These are phyloP conservation scores for Paraplagusia blochii DNA, from an alignment of 2,113 vertebrate genomes.

Conservation along the genomic window DNA sequence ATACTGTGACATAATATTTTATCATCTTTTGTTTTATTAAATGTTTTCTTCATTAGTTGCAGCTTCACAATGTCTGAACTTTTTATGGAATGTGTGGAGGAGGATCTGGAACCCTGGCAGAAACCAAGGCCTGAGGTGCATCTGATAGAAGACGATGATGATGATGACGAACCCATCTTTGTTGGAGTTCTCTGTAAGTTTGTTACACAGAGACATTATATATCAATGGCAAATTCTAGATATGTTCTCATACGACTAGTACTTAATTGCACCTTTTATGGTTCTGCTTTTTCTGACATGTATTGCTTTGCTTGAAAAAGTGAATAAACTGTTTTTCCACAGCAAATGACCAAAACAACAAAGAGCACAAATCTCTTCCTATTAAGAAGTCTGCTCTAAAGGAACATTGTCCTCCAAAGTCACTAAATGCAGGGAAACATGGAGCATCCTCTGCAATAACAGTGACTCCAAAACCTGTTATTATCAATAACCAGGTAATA, in stretches of 20 bases:
- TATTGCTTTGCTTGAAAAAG: background rate
- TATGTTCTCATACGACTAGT: background rate
- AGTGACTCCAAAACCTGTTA: slow-evolving; percentile 72
- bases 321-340: slow-evolving; percentile 13
- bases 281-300: background rate
- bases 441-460: slow-evolving; percentile 62
- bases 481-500: slow-evolving; percentile 82
- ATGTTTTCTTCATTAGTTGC: slow-evolving; percentile 14
- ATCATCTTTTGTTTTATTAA: background rate
- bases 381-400: slow-evolving; percentile 57
- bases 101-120: slow-evolving; percentile 98
- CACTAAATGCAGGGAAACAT: slow-evolving; percentile 58
- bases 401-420: slow-evolving; percentile 59
- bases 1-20: no score
- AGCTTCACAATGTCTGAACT: slow-evolving; percentile 90
- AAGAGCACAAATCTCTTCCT: slow-evolving; percentile 27
- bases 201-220: background rate
- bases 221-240: background rate
- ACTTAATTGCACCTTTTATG: background rate
- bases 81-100: slow-evolving; percentile 99
- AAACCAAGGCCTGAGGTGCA: slow-evolving; percentile 85
- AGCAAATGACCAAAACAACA: slow-evolving; percentile 56
- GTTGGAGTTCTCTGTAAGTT: slow-evolving; percentile 91
- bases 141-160: slow-evolving; percentile 82
- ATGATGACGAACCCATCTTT: slow-evolving; percentile 92